Evolutionary conservation across 2,797 vertebrate genomes (phyloP).

Genomic region (Buceros bicornis): DNA sequence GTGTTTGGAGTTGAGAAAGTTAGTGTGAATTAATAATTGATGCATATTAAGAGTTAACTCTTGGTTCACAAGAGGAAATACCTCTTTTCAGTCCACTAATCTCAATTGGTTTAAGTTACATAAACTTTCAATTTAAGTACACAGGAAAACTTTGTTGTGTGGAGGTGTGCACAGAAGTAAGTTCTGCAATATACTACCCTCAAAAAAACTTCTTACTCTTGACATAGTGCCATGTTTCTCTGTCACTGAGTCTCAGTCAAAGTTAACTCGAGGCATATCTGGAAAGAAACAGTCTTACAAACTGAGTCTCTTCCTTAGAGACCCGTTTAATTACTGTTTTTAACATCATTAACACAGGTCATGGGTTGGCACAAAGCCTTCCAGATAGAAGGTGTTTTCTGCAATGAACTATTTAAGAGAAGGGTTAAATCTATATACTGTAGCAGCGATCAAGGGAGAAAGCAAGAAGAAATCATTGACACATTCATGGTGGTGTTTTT

Average conservation of each 20-base stretch:
- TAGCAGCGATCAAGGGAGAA: neutral
- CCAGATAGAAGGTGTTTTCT: neutral
- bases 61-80: neutral
- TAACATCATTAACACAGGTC: neutral
- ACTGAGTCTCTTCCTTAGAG: neutral
- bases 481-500: neutral
- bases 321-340: neutral
- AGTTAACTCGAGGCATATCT: neutral
- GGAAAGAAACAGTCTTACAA: neutral
- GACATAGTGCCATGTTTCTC: neutral
- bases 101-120: neutral
- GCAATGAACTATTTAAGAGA: neutral
- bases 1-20: neutral
- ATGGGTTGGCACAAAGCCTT: neutral
- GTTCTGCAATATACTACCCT: neutral
- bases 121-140: neutral
- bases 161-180: neutral
- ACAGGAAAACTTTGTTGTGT: neutral
- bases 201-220: neutral
- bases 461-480: neutral
- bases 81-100: neutral
- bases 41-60: neutral
- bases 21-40: neutral
- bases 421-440: neutral
- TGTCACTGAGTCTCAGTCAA: neutral